Base-by-base conservation (phyloP, 1,140 invertebrate species). In the Oreohelix idahoensis region DNA sequence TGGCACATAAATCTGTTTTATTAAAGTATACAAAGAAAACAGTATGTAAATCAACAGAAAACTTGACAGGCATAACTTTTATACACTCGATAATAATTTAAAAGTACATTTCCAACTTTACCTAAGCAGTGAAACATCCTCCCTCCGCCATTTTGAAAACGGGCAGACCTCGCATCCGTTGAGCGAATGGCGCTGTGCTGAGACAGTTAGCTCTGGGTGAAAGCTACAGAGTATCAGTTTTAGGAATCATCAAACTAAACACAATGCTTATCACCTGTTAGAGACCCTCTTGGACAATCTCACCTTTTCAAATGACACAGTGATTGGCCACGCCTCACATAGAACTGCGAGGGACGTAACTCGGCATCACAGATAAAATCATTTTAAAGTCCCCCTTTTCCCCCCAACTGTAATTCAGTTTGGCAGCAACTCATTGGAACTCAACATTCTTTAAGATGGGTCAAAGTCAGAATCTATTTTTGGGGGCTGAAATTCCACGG, bases 401-500 rank as follows among this genome's bases (percentile, higher is more conserved):
- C 53, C 13, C 32, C 53, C 32, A 20, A 79, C 51, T 66, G 53
- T 79, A 79, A 80, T 80, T 71, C 39, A 29, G 38, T 80, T 71
- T 71, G 79, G 79, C 69, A 71, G 66, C 39, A 38, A 73, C 66
- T 80, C 69, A 80, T 80, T 80, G 63, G 42, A 80, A 80, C 69
- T 66, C 39, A 80, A 71, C 79, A 80, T 80, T 80, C 79, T 80
- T 71, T 66, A 80, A 80, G 79, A 80, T 80, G 79, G 66, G 66
- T 71, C 66, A 71, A 70, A 53, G 79, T 66, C 79, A 80, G 66
- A 29, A 80, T 70, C 69, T 80, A 80, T 80, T 71, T 79, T 80
- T 66, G 58, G 79, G 63, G 63, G 5, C 79, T 49, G 42, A 80
- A 80, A 80, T 80, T 80, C 79, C 66, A 80, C 66, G 79, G 79